Evolutionary conservation across 2,113 vertebrate genomes (phyloP).

Genomic region (Siniperca chuatsi): DNA sequence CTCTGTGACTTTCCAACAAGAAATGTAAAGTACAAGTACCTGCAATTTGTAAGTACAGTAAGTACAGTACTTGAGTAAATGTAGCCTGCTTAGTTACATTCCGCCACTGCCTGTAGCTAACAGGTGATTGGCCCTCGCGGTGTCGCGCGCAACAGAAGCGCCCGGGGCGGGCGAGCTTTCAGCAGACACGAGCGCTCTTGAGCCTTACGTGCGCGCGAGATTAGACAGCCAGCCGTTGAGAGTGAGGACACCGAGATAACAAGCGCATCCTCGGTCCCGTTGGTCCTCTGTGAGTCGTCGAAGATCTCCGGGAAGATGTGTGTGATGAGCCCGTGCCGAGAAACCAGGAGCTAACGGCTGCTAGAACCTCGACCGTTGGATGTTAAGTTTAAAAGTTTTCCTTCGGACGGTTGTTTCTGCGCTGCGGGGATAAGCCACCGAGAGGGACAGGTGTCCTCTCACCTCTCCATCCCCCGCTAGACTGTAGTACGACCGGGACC

Average conservation of each 20-base stretch:
- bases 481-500: neutral
- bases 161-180: neutral
- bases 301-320: conserved; percentile 54
- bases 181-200: conserved; percentile 48
- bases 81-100: neutral
- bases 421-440: conserved; percentile 41
- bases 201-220: conserved; percentile 55
- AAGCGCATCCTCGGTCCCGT: conserved; percentile 4
- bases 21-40: neutral
- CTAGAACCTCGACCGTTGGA: conserved; percentile 3
- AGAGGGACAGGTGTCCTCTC: conserved; percentile 62
- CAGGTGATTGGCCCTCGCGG: conserved; percentile 21
- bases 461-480: conserved; percentile 8
- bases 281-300: neutral
- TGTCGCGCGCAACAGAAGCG: conserved; percentile 47
- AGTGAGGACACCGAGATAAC: conserved; percentile 39
- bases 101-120: neutral
- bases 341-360: conserved; percentile 53
- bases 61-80: neutral
- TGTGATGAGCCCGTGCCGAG: conserved; percentile 42
- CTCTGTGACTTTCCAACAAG: no score
- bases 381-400: conserved; percentile 38
- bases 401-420: neutral
- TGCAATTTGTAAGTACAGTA: no score
- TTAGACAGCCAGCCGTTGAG: conserved; percentile 50